These are phyloP conservation scores for Philereme vetulata DNA, from an alignment of 2,888 invertebrate genomes.

Conservation along the genomic window DNA sequence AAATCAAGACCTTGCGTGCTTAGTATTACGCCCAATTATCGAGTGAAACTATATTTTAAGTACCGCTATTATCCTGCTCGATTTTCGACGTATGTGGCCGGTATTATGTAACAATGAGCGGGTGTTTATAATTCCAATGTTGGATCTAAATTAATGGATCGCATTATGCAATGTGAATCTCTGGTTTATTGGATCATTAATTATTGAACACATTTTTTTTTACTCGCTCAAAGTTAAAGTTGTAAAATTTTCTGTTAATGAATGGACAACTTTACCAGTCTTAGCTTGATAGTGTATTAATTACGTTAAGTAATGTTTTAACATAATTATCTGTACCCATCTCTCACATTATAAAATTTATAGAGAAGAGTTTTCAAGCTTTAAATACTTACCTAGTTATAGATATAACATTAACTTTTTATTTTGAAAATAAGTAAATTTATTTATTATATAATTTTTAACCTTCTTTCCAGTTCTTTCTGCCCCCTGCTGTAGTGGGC, in stretches of 20 bases:
- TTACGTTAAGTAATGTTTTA: slow-evolving; percentile 14
- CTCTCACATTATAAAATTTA: slow-evolving; percentile 19
- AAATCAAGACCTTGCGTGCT: slow-evolving; percentile 41
- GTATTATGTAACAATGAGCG: slow-evolving; percentile 39
- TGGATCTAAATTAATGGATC: slow-evolving; percentile 24
- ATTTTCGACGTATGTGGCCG: slow-evolving; percentile 33
- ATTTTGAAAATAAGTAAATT: no score
- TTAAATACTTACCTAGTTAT: background rate
- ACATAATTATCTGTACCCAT: slow-evolving; percentile 19
- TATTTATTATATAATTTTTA: no score
- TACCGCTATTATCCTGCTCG: slow-evolving; percentile 34
- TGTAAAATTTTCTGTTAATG: slow-evolving; percentile 4
- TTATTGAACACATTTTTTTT: slow-evolving; percentile 9
- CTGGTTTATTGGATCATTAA: slow-evolving; percentile 30
- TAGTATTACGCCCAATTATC: slow-evolving; percentile 35
- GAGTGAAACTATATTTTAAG: slow-evolving; percentile 27
- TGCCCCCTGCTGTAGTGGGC: no score
- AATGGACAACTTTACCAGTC: slow-evolving; percentile 3
- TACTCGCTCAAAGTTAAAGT: slow-evolving; percentile 12
- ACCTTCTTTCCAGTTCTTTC: no score
- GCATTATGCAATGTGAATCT: slow-evolving; percentile 31
- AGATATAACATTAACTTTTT: no score
- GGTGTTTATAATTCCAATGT: slow-evolving; percentile 36
- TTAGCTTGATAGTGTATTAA: background rate
- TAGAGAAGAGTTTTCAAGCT: slow-evolving; percentile 1